Base-by-base conservation (phyloP, 2,888 invertebrate species). In the Epiblema foenella region DNA sequence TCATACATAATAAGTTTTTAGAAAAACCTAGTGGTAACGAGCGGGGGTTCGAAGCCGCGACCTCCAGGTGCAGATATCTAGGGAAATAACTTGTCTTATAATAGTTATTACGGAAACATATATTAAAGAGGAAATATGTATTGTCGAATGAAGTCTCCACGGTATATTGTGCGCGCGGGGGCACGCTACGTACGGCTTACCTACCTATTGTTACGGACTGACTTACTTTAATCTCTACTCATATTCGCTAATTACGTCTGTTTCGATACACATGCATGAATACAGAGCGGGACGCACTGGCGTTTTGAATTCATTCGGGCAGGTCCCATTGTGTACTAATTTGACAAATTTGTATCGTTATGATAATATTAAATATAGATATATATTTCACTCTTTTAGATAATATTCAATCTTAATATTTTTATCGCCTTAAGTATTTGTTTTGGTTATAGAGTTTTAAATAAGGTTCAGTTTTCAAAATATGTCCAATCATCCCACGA, bases 161-260 rank as follows among this genome's bases (percentile, higher is more conserved):
- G 0, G 59, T 20, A 10, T n/a, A 7, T 10, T 60, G 60, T 52
- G 82, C 79, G 77, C 73, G 79, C 78, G 77, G 81, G 82, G 82
- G 85, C 85, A 85, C 85, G 88, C 87, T 85, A 78, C 77, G 76
- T 76, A 76, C 79, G 81, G 83, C 81, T 82, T 81, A 82, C 79
- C 77, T 77, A 76, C 71, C 68, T 74, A 75, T 78, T 81, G 82
- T 77, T 78, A 80, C 82, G 71, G 79, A 80, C 81, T 76, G 79
- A 80, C 79, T 81, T 77, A 79, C 81, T 80, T 79, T 87, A 88
- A 89, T 88, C 85, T 85, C 77, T 78, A 83, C 81, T 88, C 86
- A 87, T 87, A 88, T 88, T 88, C 80, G 81, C 84, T 84, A 85
- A 84, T 85, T 82, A 83, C 81, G 80, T 79, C 77, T 81, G 78